These are phyloP conservation scores for Hepsetus odoe DNA, from an alignment of 2,113 vertebrate genomes.

Conservation along the genomic window DNA sequence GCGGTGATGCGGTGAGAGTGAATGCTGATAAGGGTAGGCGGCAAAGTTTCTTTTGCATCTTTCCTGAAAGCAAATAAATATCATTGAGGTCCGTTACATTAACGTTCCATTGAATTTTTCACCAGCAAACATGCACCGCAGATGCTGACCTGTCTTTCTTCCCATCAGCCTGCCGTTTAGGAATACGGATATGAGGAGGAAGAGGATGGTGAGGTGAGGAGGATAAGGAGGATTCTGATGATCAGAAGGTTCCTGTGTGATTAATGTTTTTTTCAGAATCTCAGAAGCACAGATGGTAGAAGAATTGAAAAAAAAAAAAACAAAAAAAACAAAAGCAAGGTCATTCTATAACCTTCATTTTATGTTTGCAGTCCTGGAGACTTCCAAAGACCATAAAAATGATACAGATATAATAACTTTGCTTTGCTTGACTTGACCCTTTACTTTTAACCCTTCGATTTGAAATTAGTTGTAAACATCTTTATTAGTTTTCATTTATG, in stretches of 20 bases:
- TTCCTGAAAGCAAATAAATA: conserved; percentile 36
- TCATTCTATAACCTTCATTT: no score
- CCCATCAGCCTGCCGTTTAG: conserved; percentile 45
- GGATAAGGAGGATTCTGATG: conserved; percentile 19
- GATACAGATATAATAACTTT: no score
- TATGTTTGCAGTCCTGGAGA: no score
- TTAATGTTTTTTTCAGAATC: conserved; percentile 28
- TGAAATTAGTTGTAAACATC: no score
- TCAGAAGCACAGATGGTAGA: conserved; percentile 34
- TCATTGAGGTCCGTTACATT: neutral
- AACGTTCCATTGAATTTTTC: no score
- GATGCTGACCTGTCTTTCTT: conserved; percentile 54
- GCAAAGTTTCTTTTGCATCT: conserved; percentile 33
- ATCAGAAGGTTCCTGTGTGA: conserved; percentile 36
- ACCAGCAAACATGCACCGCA: neutral
- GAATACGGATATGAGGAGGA: conserved; percentile 50
- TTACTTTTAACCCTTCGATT: no score
- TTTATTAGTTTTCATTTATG: no score
- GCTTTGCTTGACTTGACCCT: no score
- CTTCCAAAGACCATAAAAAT: no score
- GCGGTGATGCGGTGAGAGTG: conserved; percentile 31
- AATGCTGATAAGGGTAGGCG: conserved; percentile 32
- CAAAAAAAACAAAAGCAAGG: neutral
- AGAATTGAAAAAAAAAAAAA: conserved; percentile 8
- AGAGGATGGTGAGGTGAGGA: conserved; percentile 36